Conservation (phyloP, 2,113 vertebrate genomes). For the Colius striatus region DNA sequence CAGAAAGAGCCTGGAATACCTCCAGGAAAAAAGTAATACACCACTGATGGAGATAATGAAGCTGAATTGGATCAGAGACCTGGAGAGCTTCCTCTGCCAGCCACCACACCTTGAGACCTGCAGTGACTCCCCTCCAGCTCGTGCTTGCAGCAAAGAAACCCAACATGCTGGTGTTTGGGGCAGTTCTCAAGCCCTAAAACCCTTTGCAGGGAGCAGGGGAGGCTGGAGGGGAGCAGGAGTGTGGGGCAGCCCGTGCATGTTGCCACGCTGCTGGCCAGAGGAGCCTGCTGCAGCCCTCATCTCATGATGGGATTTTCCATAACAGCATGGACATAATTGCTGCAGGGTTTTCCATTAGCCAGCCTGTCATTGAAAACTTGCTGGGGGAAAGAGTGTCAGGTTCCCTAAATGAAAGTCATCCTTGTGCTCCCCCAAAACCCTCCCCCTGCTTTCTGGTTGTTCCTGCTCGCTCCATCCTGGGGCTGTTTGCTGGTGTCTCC, state of each 20-base stretch:
- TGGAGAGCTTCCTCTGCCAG: background rate
- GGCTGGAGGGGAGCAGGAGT: fast-evolving
- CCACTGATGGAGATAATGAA: background rate
- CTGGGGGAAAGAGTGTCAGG: background rate
- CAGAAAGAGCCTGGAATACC: conserved; percentile 1
- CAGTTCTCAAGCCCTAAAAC: background rate
- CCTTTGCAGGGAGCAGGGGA: background rate
- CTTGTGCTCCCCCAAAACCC: fast-evolving
- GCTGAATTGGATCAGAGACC: background rate
- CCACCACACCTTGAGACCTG: fast-evolving
- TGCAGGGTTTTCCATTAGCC: background rate
- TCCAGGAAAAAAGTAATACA: background rate
- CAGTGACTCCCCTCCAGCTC: background rate
- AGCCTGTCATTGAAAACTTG: conserved; percentile 43
- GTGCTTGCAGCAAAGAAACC: background rate
- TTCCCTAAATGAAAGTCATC: background rate
- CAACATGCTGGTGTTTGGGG: fast-evolving
- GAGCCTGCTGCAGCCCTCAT: background rate
- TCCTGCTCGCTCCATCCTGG: fast-evolving
- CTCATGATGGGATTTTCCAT: conserved; percentile 32
- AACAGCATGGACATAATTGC: conserved; percentile 4
- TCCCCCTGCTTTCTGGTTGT: background rate
- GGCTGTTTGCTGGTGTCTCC: background rate
- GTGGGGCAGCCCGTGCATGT: fast-evolving
- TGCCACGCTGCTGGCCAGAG: background rate